Base-by-base conservation (phyloP, 1,140 invertebrate species). In the Hypsibius dujardini region DNA sequence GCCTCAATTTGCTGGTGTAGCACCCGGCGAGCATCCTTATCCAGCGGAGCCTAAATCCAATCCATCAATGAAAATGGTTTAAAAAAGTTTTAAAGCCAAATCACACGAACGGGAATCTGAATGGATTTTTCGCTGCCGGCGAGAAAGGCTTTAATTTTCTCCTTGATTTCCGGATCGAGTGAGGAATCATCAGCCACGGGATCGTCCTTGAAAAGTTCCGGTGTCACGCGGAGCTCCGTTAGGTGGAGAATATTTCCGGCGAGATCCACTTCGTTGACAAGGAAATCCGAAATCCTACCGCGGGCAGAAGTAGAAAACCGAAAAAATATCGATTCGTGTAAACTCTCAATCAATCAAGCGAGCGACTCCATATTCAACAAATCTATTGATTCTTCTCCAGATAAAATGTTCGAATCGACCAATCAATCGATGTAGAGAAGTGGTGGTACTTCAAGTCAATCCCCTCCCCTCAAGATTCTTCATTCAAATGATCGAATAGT, bases 181-280 rank as follows among this genome's bases (percentile, higher is more conserved):
- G n/a, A 46, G 2, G 2, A 67, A 46, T 7, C 2, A 15, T 59
- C 28, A 14, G 28, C 15, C 2, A 28, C 59, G 40, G 47, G 45
- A 72, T 76, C 75, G 80, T 69, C 83, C 28, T 28, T 28, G 28
- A 28, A 28, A 28, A 74, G 72, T 72, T 74, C 82, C 76, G 47
- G 78, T 75, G 1, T 88, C 88, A 85, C 78, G 3, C 77, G 77
- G 45, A 83, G 76, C 76, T 85, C 81, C 45, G 86, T 90, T 42
- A 94, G 78, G 74, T 86, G 84, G 1, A 88, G 84, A 47, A 90
- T 78, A 75, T 86, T 82, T 1, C 88, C 90, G 69, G 86, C 79
- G 46, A 79, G 74, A 78, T 86, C 84, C 70, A 95, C 88, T 83
- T 94, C 91, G 78, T 90, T 88, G 0, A 95, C 90, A 79, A 92